Conservation (phyloP, 2,797 vertebrate species). For the Galaxias olidus region DNA sequence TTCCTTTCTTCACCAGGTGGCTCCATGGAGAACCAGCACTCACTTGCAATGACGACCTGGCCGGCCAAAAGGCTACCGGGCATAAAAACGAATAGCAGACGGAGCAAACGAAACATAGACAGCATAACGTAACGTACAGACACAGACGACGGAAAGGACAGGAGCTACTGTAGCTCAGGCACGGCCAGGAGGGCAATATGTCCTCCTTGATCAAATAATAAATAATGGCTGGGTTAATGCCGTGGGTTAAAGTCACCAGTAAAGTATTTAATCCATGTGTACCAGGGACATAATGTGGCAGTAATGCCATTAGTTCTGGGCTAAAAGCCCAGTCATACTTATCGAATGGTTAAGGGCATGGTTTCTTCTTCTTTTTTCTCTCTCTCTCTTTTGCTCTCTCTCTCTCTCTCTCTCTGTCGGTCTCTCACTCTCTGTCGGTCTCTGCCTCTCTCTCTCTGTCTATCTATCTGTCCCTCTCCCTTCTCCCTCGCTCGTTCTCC, state of each 20-base stretch:
- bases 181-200: conserved; percentile 32
- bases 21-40: too few relatives aligned
- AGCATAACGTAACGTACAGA: conserved; percentile 23
- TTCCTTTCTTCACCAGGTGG: too few relatives aligned
- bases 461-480: too few relatives aligned
- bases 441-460: conserved; percentile 22
- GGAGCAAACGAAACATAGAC: background rate
- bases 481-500: background rate
- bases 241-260: conserved; percentile 35
- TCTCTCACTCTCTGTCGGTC: too few relatives aligned
- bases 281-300: conserved; percentile 71
- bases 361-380: conserved; percentile 44
- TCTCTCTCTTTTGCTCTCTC: too few relatives aligned
- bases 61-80: too few relatives aligned
- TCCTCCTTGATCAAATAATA: conserved; percentile 40
- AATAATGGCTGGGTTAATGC: conserved; percentile 43
- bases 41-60: too few relatives aligned
- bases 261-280: conserved; percentile 71
- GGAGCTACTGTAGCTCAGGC: conserved; percentile 26
- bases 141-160: conserved; percentile 21
- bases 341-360: conserved; percentile 64
- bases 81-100: conserved; percentile 29
- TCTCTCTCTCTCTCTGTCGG: too few relatives aligned
- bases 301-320: conserved; percentile 76
- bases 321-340: conserved; percentile 69